Base-by-base conservation (phyloP, 2,888 invertebrate genomes). In the Auanema freiburgensis region DNA sequence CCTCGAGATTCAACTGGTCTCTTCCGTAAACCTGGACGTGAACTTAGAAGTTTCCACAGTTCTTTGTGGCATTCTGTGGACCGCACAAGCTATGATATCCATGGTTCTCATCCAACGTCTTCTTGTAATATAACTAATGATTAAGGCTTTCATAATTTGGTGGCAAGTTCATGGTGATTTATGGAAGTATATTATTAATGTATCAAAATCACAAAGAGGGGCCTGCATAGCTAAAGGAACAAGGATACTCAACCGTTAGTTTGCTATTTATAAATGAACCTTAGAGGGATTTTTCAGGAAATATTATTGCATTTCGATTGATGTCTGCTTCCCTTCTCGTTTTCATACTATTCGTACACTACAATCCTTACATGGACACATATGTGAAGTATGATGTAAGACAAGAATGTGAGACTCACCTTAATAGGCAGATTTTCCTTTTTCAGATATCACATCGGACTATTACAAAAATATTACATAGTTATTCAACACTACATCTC, bases 1-100 rank as follows among this genome's bases (percentile, higher is more conserved):
- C 33, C 43, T 53, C 44, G 60, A 60, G 44, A n/a, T 49, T 5
- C 12, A 56, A 5, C 49, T 62, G 1, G 51, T 57, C n/a, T 16
- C 16, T 40, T 40, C 33, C 11, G 42, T 25, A 40, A 57, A 40
- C 24, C 53, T 43, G 40, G 40, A 33, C 24, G 18, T 44, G 16
- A 57, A 62, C 57, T 51, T 62, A 11, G 62, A 57, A 41, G 57
- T 57, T 10, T 62, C 62, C 1, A 62, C 62, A 10, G 51, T 62
- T 41, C 21, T 62, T 4, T 62, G 62, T 16, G 24, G 41, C 10
- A 62, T 62, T 6, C 24, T 57, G 11, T 62, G 62, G 62, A 57
- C 42, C 2, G 16, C 57, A 1, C 62, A 62, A 24, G 50, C 57
- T 1, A 40, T 62, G 8, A 62, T 62, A 18, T 62, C 57, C 2